A percentile compares a stretch with the other conserved stretches of the same genome.
Evolutionary conservation across 2,113 vertebrate genomes (phyloP).

Genomic region (Geococcyx californianus): DNA sequence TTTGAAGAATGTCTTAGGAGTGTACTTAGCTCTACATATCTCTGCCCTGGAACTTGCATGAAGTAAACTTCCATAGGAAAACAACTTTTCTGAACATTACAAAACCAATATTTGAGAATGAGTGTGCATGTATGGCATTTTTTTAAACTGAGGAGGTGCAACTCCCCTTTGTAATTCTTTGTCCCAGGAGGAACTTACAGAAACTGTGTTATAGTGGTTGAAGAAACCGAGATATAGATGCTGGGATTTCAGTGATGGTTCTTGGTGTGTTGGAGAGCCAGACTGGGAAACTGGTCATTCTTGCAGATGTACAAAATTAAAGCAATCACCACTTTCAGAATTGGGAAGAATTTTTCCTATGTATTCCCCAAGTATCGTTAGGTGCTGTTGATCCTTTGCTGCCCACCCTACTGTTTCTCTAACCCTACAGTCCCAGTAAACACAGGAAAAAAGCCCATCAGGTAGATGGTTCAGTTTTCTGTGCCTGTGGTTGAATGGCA

Average conservation of each 20-base stretch:
- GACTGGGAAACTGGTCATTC: not conserved
- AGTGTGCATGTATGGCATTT: not conserved
- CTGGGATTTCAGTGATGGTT: not conserved
- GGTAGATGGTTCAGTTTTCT: not conserved
- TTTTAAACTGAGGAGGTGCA: not conserved
- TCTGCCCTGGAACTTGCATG: not conserved
- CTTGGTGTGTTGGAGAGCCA: not conserved
- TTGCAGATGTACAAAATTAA: not conserved
- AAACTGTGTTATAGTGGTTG: not conserved
- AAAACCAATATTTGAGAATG: not conserved
- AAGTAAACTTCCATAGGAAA: not conserved
- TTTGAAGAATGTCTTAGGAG: not conserved
- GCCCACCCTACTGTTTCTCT: not conserved
- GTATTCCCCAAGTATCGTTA: not conserved
- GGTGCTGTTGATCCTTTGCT: not conserved
- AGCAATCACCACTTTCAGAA: not conserved
- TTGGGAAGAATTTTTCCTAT: not conserved
- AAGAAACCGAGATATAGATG: not conserved
- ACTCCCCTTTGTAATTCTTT: not conserved
- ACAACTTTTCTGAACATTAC: not conserved
- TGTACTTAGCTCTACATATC: not conserved
- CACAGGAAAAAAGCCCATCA: rapidly evolving
- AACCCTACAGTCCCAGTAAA: not conserved
- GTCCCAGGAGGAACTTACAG: not conserved
- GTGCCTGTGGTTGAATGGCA: not conserved